phyloP scores from a whole-genome alignment of 2,888 invertebrate genomes.

The Drosophila atroscutellata region DNA sequence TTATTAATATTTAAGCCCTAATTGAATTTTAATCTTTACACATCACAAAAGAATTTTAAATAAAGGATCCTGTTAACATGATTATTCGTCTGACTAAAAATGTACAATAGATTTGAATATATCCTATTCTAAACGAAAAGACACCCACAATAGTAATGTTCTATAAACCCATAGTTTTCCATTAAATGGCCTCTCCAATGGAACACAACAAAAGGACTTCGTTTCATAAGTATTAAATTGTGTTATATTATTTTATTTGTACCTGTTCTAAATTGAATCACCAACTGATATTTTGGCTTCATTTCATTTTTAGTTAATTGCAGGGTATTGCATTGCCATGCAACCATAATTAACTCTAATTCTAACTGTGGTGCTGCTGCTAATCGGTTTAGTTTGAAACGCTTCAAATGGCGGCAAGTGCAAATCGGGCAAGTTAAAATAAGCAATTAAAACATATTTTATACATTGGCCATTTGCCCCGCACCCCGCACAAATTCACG shows the following conservation, averaged over 20 bases:
- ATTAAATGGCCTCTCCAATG: background rate
- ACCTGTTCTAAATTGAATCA: background rate
- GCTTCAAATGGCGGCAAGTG: slow-evolving; percentile 69
- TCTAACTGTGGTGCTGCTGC: slow-evolving; percentile 19
- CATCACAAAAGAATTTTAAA: background rate
- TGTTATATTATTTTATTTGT: background rate
- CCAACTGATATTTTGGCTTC: background rate
- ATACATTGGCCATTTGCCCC: slow-evolving; percentile 12
- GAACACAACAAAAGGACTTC: background rate
- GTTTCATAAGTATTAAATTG: background rate
- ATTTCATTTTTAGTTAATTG: background rate
- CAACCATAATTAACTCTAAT: background rate
- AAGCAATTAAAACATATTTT: slow-evolving; percentile 79
- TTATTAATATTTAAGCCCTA: background rate
- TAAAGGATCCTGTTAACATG: background rate
- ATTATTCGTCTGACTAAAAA: no score
- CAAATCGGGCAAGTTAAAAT: slow-evolving; percentile 73
- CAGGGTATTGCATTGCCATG: slow-evolving; percentile 22
- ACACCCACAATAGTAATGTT: background rate
- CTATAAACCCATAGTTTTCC: background rate
- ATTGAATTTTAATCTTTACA: background rate
- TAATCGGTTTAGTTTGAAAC: slow-evolving; percentile 68
- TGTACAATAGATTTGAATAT: background rate
- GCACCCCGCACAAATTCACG: slow-evolving; percentile 12
- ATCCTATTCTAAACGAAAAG: background rate